These are phyloP conservation scores for Chionis minor DNA, from an alignment of 2,113 vertebrate species.

Conservation along the genomic window DNA sequence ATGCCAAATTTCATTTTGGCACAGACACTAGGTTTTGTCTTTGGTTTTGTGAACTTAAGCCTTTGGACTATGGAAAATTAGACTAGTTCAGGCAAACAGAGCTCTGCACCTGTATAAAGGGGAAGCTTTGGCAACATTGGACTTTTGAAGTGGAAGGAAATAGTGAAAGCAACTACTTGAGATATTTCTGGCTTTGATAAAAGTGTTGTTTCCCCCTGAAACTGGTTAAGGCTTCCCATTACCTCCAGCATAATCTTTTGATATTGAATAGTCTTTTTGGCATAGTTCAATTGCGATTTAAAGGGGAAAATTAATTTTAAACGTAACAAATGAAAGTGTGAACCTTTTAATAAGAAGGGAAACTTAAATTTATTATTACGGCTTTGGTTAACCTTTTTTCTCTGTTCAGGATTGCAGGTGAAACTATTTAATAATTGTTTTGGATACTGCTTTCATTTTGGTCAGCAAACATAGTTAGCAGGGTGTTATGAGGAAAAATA, in stretches of 20 bases:
- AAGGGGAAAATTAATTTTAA: neutral
- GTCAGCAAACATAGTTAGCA: neutral
- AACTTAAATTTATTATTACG: neutral
- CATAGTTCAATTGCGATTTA: neutral
- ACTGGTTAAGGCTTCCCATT: neutral
- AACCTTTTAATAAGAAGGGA: neutral
- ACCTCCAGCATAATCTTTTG: neutral
- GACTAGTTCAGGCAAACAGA: neutral
- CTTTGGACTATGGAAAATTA: neutral
- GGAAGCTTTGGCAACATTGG: neutral
- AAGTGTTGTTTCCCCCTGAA: neutral
- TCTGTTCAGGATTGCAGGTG: neutral
- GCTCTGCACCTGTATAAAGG: neutral
- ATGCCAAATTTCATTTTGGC: neutral
- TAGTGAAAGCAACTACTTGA: neutral
- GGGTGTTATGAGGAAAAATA: neutral
- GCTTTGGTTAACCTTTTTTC: neutral
- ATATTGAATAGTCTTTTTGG: neutral
- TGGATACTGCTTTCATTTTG: neutral
- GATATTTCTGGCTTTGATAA: neutral
- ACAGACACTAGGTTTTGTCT: neutral
- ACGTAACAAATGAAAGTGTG: neutral
- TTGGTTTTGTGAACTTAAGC: neutral
- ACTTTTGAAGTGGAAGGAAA: neutral
- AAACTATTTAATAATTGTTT: neutral